Evolutionary conservation across 2,113 vertebrate species (phyloP), one percentile per base, ranked within the genome.

Genomic region (Chaetorhynchus papuensis): DNA sequence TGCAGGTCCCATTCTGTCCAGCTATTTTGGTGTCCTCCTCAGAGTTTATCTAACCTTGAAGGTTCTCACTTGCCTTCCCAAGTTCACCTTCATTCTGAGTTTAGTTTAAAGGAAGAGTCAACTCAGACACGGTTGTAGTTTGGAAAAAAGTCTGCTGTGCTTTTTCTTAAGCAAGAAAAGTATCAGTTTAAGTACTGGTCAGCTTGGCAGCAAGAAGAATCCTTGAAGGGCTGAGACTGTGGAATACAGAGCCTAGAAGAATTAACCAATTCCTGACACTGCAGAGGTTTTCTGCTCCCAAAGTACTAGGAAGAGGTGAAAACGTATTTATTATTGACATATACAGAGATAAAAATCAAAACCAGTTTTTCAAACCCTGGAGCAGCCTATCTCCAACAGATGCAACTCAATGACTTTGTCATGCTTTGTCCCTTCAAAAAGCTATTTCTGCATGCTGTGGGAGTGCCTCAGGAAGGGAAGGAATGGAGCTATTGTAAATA

Each of bases 381-480:
- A 89, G 71, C 88, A 89, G 39, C 85, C 42, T 33, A 8, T 93
- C 66, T 83, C 78, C 60, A 91, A 61, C 71, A 94, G 75, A 79
- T 83, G 75, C 52, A 94, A 80, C 85, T 91, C 76, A 81, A 13
- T 91, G 85, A 77, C 91, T 93, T 95, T 83, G 87, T 91, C 82
- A 68, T 69, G 59, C 82, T 95, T 90, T 94, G 93, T 92, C 92
- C 90, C 92, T 92, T 94, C 52, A 27, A 19, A 91, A 93, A 96
- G 85, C 83, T 95, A 94, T 96, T 97, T 94, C 88, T 93, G 90
- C 83, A 64, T 45, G 71, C 83, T 87, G 85, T 93, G 41, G 90
- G 92, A 90, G 90, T 90, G 85, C 78, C 49, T 90, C 80, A 23
- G 81, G 89, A 95, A 90, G 75, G 56, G 74, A 92, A 88, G 82